phyloP scores from a whole-genome alignment of 2,888 invertebrate genomes.

The Sinodicranocentrus sp. region DNA sequence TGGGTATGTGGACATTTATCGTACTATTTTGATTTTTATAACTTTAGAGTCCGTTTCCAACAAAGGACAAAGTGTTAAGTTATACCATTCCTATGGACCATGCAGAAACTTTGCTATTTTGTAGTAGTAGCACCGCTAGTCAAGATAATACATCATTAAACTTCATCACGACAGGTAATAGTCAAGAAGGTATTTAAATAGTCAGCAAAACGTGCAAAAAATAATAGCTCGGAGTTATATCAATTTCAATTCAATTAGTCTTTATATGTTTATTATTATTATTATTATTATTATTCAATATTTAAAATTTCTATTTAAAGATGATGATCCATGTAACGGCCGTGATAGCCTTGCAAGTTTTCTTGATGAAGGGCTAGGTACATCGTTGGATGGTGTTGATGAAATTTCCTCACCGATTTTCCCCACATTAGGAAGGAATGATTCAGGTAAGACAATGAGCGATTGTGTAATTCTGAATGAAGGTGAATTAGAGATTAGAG shows the following conservation, averaged over 20 bases:
- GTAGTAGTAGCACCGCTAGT: conserved; percentile 24
- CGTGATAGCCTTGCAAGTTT: conserved; percentile 76
- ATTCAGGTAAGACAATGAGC: conserved; percentile 70
- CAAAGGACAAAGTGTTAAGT: conserved; percentile 63
- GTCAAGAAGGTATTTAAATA: too few relatives aligned
- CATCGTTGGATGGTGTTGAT: conserved; percentile 76
- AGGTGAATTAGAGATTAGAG: too few relatives aligned
- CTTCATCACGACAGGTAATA: conserved; percentile 53
- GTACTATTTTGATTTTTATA: not conserved
- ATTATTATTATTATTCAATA: not conserved
- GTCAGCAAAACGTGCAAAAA: not conserved
- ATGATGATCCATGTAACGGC: conserved; percentile 58
- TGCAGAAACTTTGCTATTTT: conserved; percentile 43
- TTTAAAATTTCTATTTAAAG: conserved; percentile 9
- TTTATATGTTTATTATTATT: not conserved
- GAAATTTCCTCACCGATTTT: conserved; percentile 75
- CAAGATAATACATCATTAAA: conserved; percentile 46
- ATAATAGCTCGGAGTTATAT: not conserved
- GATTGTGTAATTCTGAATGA: too few relatives aligned
- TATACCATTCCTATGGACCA: conserved; percentile 65
- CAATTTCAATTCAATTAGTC: conserved; percentile 10
- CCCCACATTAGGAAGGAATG: conserved; percentile 75
- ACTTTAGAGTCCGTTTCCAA: conserved; percentile 49
- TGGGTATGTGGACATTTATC: not conserved
- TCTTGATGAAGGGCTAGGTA: conserved; percentile 76